Evolutionary conservation across 2,113 vertebrate species (phyloP).

Genomic region (Oostethus manadensis): DNA sequence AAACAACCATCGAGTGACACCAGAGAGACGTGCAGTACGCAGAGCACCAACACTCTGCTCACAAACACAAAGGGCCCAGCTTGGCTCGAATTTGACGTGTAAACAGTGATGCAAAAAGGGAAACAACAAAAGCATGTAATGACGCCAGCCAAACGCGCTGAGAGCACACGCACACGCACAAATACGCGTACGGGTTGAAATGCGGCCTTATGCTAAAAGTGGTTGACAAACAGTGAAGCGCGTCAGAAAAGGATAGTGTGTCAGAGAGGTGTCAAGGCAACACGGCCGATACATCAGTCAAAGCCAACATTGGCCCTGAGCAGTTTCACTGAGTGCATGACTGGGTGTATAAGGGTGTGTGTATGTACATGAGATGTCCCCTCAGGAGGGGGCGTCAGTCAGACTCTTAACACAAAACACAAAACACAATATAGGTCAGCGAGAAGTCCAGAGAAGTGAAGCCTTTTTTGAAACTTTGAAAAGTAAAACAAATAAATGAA

Average conservation of each 20-base stretch:
- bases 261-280: conserved; percentile 54
- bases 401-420: conserved; percentile 17
- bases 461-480: not conserved
- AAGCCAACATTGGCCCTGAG: conserved; percentile 54
- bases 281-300: conserved; percentile 55
- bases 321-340: conserved; percentile 20
- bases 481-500: not conserved
- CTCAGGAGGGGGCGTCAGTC: conserved; percentile 56
- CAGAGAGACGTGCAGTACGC: not conserved
- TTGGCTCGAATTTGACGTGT: conserved; percentile 45
- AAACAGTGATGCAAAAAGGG: conserved; percentile 47
- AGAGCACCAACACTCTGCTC: conserved; percentile 4
- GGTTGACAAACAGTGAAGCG: conserved; percentile 55
- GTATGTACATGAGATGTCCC: conserved; percentile 49
- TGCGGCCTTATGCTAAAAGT: conserved; percentile 28
- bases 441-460: not conserved
- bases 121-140: conserved; percentile 29
- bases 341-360: conserved; percentile 5
- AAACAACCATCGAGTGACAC: conserved; percentile 40
- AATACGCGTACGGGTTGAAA: conserved; percentile 15
- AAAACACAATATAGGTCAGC: conserved; percentile 7
- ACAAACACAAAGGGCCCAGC: conserved; percentile 3
- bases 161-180: conserved; percentile 15
- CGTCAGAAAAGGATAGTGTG: conserved; percentile 56
- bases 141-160: conserved; percentile 21